Base-by-base conservation (phyloP, 2,113 vertebrate genomes). In the Heteronetta atricapilla region DNA sequence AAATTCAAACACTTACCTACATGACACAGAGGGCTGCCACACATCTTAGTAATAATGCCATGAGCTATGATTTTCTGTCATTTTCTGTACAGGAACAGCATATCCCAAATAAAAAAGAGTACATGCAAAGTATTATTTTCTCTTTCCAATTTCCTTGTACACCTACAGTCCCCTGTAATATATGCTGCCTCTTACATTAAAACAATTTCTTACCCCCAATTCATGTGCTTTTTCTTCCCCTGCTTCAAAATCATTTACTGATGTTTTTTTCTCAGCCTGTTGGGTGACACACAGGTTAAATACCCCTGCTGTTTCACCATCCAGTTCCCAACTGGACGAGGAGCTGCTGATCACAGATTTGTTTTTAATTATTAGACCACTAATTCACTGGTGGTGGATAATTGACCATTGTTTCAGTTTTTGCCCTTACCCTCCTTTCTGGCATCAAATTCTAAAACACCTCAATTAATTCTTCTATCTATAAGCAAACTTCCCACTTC, bases 381-480 rank as follows among this genome's bases (percentile, higher is more conserved):
- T 52, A 52, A 52, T 52, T 52, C 23, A 13, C 13, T 52, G 50
- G 22, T 52, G 50, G 7, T 26, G 13, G 74, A 73, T 78, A 44
- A 76, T 7, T 68, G 93, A 94, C 11, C 33, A 75, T 84, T 87
- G 56, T 75, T 97, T 82, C 95, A 83, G 82, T 95, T 94, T 92
- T 26, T 26, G 9, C 36, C 46, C 62, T 92, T 94, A 95, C 96
- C 70, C 88, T 96, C 84, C 96, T 96, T 96, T 94, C 74, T 72
- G 74, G 86, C 87, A 92, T 44, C 46, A 97, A 96, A 97, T 97
- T 92, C 95, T 82, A 76, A 96, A 96, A 96, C 38, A 96, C 15
- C 31, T 81, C 63, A 26, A 85, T 97, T 97, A 96, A 96, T 97
- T 97, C 95, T 95, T 44, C 73, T 52, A 60, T 87, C 89, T 88